Conservation (phyloP, 2,797 vertebrate species). For the Trematomus bernacchii region DNA sequence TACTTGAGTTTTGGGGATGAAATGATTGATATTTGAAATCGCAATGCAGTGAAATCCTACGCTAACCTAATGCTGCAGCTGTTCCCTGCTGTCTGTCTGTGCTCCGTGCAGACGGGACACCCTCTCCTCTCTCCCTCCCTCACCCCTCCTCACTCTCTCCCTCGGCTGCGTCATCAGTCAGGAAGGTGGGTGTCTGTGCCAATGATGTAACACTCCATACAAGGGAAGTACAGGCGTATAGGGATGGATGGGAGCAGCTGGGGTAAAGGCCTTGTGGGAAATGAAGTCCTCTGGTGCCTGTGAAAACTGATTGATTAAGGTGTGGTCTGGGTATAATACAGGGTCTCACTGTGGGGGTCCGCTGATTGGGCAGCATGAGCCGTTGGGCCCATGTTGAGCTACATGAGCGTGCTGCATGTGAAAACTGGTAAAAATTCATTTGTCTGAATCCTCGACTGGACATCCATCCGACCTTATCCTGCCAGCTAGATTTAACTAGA, state of each 20-base stretch:
- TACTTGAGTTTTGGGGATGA: slow-evolving; percentile 55
- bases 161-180: slow-evolving; percentile 79
- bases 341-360: not conserved
- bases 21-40: slow-evolving; percentile 71
- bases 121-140: slow-evolving; percentile 62
- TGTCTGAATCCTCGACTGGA: not conserved
- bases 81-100: slow-evolving; percentile 90
- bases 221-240: slow-evolving; percentile 67
- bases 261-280: slow-evolving; percentile 58
- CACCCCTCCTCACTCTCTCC: slow-evolving; percentile 60
- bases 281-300: slow-evolving; percentile 45
- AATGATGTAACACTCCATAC: slow-evolving; percentile 87
- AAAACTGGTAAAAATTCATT: not conserved
- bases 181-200: slow-evolving; percentile 77
- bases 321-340: slow-evolving; percentile 3
- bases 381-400: not conserved
- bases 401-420: not conserved
- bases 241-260: slow-evolving; percentile 50
- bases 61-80: slow-evolving; percentile 84
- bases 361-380: not conserved
- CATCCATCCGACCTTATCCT: not conserved
- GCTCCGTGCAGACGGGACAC: slow-evolving; percentile 88
- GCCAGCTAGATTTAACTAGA: not conserved
- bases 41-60: slow-evolving; percentile 82
- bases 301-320: not conserved